These are phyloP conservation scores for Drosophila pseudoobscura DNA, from an alignment of 1,140 invertebrate species.

Conservation along the genomic window DNA sequence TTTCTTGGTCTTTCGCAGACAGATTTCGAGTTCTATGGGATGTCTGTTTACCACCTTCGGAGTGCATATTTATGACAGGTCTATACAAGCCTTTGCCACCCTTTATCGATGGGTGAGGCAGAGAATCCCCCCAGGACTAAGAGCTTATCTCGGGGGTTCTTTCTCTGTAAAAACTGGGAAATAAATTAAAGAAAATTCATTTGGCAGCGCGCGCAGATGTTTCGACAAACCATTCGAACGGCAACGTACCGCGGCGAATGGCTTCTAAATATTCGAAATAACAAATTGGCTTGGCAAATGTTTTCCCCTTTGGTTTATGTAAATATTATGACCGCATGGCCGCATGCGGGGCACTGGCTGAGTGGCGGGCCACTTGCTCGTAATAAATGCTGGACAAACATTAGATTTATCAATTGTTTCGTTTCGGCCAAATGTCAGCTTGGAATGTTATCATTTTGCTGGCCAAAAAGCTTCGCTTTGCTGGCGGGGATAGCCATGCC, in stretches of 20 bases:
- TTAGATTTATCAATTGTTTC: conserved; percentile 62
- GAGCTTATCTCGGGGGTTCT: too few species aligned
- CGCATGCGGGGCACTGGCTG: conserved; percentile 25
- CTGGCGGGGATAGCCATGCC: conserved; percentile 1
- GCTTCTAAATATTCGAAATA: conserved; percentile 42
- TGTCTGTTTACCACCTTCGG: too few species aligned
- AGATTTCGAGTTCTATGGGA: too few species aligned
- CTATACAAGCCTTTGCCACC: conserved; percentile 24
- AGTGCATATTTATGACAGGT: neutral
- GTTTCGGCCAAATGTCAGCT: conserved; percentile 15
- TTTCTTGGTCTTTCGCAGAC: conserved; percentile 9
- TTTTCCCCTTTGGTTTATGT: conserved; percentile 60
- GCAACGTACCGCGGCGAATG: conserved; percentile 22
- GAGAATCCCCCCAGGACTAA: neutral
- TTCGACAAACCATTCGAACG: conserved; percentile 46
- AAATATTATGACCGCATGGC: conserved; percentile 58
- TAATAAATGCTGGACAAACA: conserved; percentile 61
- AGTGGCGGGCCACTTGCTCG: conserved; percentile 37
- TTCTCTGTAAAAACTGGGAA: too few species aligned
- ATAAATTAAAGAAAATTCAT: too few species aligned
- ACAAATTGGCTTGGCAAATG: conserved; percentile 61
- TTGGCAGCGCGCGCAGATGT: too few species aligned
- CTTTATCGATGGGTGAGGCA: conserved; percentile 46
- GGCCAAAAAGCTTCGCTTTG: neutral
- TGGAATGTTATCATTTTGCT: conserved; percentile 21